Percentiles rank a stretch among this genome's conserved stretches.
phyloP scores from a whole-genome alignment of 2,888 invertebrate genomes.

The Ophioninae sp. region DNA sequence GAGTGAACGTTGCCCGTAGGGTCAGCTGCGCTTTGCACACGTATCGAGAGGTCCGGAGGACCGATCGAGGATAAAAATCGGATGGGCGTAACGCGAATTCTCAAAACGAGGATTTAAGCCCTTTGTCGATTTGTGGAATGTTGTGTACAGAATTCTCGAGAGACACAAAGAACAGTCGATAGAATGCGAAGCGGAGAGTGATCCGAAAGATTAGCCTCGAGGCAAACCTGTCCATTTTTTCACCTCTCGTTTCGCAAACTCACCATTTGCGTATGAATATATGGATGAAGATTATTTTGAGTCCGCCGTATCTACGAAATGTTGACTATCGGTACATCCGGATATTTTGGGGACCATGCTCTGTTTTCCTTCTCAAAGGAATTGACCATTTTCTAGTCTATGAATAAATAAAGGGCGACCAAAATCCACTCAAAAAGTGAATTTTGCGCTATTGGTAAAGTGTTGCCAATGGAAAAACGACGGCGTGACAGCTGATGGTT shows the following conservation, averaged over 20 bases:
- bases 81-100: background rate
- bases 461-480: too few relatives aligned
- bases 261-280: background rate
- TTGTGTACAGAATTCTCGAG: background rate
- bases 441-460: too few relatives aligned
- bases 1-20: slow-evolving; percentile 54
- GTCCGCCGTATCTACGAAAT: background rate
- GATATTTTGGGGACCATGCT: background rate
- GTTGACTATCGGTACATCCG: background rate
- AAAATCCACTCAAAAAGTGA: too few relatives aligned
- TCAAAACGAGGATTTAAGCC: slow-evolving; percentile 14
- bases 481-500: too few relatives aligned
- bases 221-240: slow-evolving; percentile 35
- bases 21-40: slow-evolving; percentile 42
- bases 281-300: background rate
- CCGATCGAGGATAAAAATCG: background rate
- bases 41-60: background rate
- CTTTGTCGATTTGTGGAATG: slow-evolving; percentile 12
- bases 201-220: slow-evolving; percentile 45
- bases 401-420: too few relatives aligned
- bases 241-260: slow-evolving; percentile 25
- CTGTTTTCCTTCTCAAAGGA: background rate
- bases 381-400: background rate
- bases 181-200: slow-evolving; percentile 26
- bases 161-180: slow-evolving; percentile 40